Conservation (phyloP, 2,113 vertebrate species). For the Narcine bancroftii region DNA sequence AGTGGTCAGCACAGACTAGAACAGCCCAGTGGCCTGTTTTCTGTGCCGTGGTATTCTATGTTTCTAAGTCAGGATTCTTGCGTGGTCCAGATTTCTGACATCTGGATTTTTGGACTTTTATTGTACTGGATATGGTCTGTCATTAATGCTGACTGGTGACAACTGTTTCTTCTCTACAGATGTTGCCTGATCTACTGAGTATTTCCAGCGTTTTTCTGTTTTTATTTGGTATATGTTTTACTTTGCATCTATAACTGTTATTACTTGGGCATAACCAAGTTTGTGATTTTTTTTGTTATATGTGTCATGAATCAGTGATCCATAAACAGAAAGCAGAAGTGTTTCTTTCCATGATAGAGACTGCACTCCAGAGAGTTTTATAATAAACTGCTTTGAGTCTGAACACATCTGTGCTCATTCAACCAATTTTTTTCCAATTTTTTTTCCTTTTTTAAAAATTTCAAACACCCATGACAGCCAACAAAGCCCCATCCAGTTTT, state of each 20-base stretch:
- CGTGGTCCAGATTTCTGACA: too few species aligned
- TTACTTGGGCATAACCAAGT: constrained; percentile 8
- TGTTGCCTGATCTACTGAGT: too few species aligned
- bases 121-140: too few species aligned
- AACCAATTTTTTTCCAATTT: neutral
- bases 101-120: too few species aligned
- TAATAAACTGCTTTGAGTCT: neutral
- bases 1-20: too few species aligned
- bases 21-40: too few species aligned
- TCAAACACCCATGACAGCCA: neutral
- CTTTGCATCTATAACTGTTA: constrained; percentile 2
- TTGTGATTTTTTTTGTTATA: constrained; percentile 2
- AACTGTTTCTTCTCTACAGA: too few species aligned
- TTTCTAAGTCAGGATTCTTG: too few species aligned
- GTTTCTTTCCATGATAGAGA: constrained; percentile 1
- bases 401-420: constrained; percentile 20
- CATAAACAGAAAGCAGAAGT: constrained; percentile 32
- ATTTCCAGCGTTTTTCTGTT: too few species aligned
- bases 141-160: too few species aligned
- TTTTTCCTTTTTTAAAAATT: neutral
- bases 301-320: neutral
- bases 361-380: constrained; percentile 3
- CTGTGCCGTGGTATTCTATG: too few species aligned
- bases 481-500: too few species aligned
- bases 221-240: neutral